A percentile compares a stretch with the other conserved stretches of the same genome.
Conservation (phyloP, 2,888 invertebrate genomes). For the Zonitis immaculata region DNA sequence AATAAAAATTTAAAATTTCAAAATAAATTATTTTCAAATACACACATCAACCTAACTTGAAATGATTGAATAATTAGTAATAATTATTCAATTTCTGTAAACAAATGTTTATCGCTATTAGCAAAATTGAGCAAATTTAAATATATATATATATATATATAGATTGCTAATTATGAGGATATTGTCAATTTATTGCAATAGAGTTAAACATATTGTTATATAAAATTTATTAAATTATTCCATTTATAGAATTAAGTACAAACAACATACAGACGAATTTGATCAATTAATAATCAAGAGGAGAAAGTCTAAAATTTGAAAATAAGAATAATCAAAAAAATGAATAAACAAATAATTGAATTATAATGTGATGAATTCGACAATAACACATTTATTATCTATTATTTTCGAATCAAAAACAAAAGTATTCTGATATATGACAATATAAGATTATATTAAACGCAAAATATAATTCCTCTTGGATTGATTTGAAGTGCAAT, state of each 20-base stretch:
- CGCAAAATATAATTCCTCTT: background rate
- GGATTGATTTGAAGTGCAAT: conserved; percentile 24
- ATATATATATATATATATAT: too few relatives aligned
- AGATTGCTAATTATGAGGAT: too few relatives aligned
- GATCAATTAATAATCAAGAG: background rate
- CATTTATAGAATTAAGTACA: background rate
- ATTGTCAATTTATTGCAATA: too few relatives aligned
- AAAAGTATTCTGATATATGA: conserved; percentile 19
- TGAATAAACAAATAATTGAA: too few relatives aligned
- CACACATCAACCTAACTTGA: background rate
- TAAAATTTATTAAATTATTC: too few relatives aligned
- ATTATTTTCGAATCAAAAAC: conserved; percentile 13
- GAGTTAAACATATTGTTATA: too few relatives aligned
- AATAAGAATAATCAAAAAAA: background rate
- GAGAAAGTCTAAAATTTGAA: background rate
- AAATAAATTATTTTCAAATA: background rate
- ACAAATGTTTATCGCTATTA: too few relatives aligned
- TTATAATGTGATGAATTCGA: conserved; percentile 25
- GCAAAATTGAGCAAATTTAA: too few relatives aligned
- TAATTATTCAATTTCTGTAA: too few relatives aligned
- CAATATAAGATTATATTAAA: conserved; percentile 17
- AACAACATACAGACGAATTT: background rate
- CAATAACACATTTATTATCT: conserved; percentile 20
- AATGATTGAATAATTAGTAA: too few relatives aligned
- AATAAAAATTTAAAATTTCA: too few relatives aligned